phyloP scores from a whole-genome alignment of 2,113 vertebrate species.

The Ammodytes dubius region DNA sequence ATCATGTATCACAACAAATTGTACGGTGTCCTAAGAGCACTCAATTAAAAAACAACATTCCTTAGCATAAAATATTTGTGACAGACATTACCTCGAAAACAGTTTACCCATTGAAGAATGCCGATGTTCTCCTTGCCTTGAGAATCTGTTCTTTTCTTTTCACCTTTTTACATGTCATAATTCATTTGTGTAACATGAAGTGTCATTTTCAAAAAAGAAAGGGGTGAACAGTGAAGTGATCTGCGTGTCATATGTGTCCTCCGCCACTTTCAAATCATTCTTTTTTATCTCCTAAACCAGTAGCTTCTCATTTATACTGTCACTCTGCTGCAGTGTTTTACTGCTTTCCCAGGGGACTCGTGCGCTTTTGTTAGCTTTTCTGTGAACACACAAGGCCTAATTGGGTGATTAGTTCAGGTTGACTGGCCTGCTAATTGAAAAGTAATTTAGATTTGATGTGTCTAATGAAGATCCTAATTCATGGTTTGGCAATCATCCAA shows the following conservation, averaged over 20 bases:
- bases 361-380: slow-evolving; percentile 83
- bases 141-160: not conserved
- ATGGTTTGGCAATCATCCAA: slow-evolving; percentile 76
- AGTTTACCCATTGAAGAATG: not conserved
- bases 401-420: slow-evolving; percentile 86
- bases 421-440: slow-evolving; percentile 85
- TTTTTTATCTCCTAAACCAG: slow-evolving; percentile 41
- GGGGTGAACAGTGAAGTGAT: slow-evolving; percentile 27
- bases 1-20: not conserved
- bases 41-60: not conserved
- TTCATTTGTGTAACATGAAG: not conserved
- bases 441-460: slow-evolving; percentile 83
- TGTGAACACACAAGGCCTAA: slow-evolving; percentile 83
- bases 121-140: not conserved
- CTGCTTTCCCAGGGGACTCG: slow-evolving; percentile 78
- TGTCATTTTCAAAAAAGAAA: not conserved
- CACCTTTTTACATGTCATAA: not conserved
- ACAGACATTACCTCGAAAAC: slow-evolving; percentile 4
- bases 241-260: slow-evolving; percentile 20
- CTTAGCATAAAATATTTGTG: slow-evolving; percentile 1
- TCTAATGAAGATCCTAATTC: slow-evolving; percentile 82
- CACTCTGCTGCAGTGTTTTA: slow-evolving; percentile 73
- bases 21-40: not conserved
- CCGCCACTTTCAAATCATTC: slow-evolving; percentile 40
- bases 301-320: slow-evolving; percentile 70